Evolutionary conservation across 2,113 vertebrate genomes (phyloP).

Genomic region (Daboia siamensis): DNA sequence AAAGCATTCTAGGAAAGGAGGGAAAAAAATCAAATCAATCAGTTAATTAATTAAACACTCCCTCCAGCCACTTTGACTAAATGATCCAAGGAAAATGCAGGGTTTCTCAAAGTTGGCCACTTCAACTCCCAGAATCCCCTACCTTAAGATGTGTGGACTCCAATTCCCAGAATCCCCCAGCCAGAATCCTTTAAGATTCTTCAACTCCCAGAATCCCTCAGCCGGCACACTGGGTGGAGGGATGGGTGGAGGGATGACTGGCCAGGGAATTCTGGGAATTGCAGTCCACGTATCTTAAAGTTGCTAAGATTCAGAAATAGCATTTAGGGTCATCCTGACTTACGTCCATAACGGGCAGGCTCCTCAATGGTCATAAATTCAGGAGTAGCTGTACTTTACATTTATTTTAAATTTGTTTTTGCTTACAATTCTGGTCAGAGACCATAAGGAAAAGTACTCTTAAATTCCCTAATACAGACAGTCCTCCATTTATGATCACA

Average conservation of each 20-base stretch:
- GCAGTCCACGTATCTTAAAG: not conserved
- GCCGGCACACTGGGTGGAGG: accelerated
- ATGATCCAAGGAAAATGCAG: not conserved
- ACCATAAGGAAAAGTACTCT: not conserved
- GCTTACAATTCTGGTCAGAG: not conserved
- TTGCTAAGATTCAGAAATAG: not conserved
- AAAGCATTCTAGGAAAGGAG: constrained; percentile 74
- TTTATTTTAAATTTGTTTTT: not conserved
- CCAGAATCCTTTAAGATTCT: too few relatives aligned
- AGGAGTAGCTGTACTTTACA: not conserved
- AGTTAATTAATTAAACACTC: not conserved
- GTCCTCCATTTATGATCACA: not conserved
- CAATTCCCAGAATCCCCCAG: not conserved
- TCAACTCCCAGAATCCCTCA: too few relatives aligned
- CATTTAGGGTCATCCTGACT: not conserved
- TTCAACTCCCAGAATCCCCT: not conserved
- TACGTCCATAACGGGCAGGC: not conserved
- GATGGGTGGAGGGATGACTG: not conserved
- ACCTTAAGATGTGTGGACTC: not conserved
- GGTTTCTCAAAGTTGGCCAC: not conserved
- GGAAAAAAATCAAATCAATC: not conserved
- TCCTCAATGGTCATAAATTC: not conserved
- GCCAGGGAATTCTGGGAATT: not conserved
- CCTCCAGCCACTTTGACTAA: not conserved
- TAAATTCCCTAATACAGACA: not conserved